Conservation (phyloP, 2,888 invertebrate species). For the Drosophila hamatofila region DNA sequence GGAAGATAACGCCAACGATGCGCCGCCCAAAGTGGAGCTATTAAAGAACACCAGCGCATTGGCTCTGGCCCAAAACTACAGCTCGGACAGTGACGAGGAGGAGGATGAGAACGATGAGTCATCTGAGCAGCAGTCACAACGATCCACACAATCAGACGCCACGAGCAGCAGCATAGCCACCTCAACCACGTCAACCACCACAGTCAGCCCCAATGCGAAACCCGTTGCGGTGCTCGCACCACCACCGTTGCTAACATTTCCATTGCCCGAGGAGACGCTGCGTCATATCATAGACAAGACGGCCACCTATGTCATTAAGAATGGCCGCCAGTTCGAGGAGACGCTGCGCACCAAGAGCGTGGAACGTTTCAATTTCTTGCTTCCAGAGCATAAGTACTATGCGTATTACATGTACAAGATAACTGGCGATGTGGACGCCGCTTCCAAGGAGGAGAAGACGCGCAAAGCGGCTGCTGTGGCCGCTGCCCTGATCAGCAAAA, state of each 20-base stretch:
- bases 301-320: constrained; percentile 97
- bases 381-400: constrained; percentile 91
- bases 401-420: constrained; percentile 92
- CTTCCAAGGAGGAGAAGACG: constrained; percentile 82
- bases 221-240: constrained; percentile 38
- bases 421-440: constrained; percentile 82
- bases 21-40: constrained; percentile 77
- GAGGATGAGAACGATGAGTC: constrained; percentile 78
- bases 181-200: neutral
- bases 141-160: neutral
- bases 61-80: constrained; percentile 87
- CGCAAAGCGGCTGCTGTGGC: constrained; percentile 82
- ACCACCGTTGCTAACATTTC: constrained; percentile 82
- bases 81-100: constrained; percentile 85
- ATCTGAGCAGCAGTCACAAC: constrained; percentile 17
- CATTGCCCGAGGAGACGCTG: constrained; percentile 92
- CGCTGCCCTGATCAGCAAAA: constrained; percentile 79
- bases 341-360: constrained; percentile 94
- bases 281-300: constrained; percentile 97
- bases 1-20: constrained; percentile 55
- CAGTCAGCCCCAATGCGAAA: neutral
- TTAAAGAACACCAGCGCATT: constrained; percentile 84
- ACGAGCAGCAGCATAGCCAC: neutral
- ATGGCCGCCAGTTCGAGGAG: constrained; percentile 96
- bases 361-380: constrained; percentile 94